Percentiles rank a stretch among this genome's conserved stretches.
Evolutionary conservation across 2,113 vertebrate species (phyloP).

Genomic region (Hystrix brachyura): DNA sequence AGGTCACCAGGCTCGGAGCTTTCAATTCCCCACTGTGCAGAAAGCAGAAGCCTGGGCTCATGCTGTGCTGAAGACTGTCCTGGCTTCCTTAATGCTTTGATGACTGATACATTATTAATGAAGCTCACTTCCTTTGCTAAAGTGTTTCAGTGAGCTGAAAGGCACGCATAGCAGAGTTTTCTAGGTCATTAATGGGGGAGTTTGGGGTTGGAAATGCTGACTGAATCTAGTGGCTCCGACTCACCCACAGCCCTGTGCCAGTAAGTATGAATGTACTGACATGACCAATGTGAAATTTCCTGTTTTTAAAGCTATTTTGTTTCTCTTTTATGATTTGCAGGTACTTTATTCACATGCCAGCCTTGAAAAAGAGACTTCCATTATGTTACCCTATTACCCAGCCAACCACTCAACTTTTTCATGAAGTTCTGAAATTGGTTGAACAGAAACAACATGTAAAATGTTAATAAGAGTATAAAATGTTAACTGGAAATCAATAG

Average conservation of each 20-base stretch:
- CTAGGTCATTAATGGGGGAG: neutral
- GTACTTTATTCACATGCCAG: conserved; percentile 87
- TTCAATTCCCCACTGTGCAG: neutral
- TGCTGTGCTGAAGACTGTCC: neutral
- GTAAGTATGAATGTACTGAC: neutral
- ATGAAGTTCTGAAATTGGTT: conserved; percentile 84
- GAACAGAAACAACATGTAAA: conserved; percentile 75
- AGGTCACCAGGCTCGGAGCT: neutral
- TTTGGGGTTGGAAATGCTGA: neutral
- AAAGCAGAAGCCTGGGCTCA: neutral
- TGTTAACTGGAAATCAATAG: conserved; percentile 24
- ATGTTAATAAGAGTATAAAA: conserved; percentile 46
- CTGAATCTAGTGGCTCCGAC: neutral
- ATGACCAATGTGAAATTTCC: neutral
- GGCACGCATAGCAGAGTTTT: neutral
- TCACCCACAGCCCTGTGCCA: neutral
- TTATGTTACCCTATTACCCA: conserved; percentile 87
- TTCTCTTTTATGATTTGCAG: conserved; percentile 81
- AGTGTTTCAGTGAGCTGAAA: conserved; percentile 47
- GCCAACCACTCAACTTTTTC: conserved; percentile 81
- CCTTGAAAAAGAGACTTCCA: conserved; percentile 86
- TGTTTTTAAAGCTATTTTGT: conserved; percentile 48
- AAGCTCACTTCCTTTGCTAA: conserved; percentile 25
- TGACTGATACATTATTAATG: conserved; percentile 42
- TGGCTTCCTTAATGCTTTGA: neutral